Conservation (phyloP, 1,140 invertebrate species). For the Apis florea region DNA sequence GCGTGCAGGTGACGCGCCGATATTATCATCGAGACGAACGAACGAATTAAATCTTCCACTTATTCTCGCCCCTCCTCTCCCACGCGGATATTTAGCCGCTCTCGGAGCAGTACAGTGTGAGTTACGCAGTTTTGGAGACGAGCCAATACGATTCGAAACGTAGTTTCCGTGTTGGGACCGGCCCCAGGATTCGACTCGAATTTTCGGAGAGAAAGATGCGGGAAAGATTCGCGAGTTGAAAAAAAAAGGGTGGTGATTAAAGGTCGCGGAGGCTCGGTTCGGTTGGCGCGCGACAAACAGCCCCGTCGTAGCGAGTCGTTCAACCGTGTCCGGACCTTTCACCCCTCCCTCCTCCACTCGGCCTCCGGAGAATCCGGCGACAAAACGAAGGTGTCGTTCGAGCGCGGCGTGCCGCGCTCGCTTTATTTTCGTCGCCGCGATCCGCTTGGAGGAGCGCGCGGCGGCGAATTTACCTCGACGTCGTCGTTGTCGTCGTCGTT, state of each 20-base stretch:
- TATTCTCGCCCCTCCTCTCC: background rate
- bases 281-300: background rate
- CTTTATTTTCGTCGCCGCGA: slow-evolving; percentile 60
- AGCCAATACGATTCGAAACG: background rate
- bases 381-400: slow-evolving; percentile 12
- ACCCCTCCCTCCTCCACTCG: slow-evolving; percentile 11
- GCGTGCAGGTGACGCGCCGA: slow-evolving; percentile 16
- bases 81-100: background rate
- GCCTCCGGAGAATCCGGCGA: slow-evolving; percentile 21
- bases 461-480: slow-evolving; percentile 68
- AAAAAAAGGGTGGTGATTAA: slow-evolving; percentile 16
- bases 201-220: no score
- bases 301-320: slow-evolving; percentile 12
- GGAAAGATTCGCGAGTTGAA: no score
- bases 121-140: background rate
- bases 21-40: no score
- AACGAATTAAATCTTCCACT: slow-evolving; percentile 25
- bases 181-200: no score
- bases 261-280: background rate
- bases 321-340: slow-evolving; percentile 21
- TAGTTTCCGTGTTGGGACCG: background rate
- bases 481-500: background rate
- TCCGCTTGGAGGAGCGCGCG: slow-evolving; percentile 38
- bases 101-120: background rate
- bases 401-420: background rate